A percentile compares a stretch with the other conserved stretches of the same genome.
These are phyloP conservation scores for Nomia melanderi DNA, from an alignment of 1,140 invertebrate species.

Conservation along the genomic window DNA sequence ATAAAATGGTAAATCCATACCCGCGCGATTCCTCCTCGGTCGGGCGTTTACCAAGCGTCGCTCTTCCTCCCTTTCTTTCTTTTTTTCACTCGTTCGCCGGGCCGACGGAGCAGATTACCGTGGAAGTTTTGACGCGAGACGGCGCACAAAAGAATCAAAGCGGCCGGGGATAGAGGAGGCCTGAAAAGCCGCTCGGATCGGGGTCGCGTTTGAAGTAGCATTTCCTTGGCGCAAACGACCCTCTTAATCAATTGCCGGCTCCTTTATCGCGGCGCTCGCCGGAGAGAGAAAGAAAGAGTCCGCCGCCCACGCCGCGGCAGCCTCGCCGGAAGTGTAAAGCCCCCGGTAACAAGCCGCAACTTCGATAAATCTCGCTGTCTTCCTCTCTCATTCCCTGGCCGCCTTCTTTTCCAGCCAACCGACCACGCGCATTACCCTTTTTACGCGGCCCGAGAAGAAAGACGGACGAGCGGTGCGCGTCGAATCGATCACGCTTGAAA, in stretches of 20 bases:
- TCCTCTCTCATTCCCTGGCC: not conserved
- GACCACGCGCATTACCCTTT: conserved; percentile 33
- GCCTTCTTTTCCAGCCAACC: conserved; percentile 41
- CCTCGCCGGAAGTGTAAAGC: conserved; percentile 62
- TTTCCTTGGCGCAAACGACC: conserved; percentile 76
- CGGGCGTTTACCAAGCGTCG: not conserved
- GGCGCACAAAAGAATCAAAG: conserved; percentile 43
- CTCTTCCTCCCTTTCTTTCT: no score
- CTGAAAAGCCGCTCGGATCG: conserved; percentile 54
- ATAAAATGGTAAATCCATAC: conserved; percentile 27
- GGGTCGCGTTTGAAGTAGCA: conserved; percentile 71
- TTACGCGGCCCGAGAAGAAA: conserved; percentile 23
- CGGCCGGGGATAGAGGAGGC: conserved; percentile 41
- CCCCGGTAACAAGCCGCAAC: conserved; percentile 65
- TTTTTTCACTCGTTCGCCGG: no score
- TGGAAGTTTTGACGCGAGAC: conserved; percentile 45
- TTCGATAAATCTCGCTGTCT: conserved; percentile 69
- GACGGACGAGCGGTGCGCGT: conserved; percentile 33
- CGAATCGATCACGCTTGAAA: conserved; percentile 30
- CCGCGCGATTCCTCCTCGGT: not conserved
- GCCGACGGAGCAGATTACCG: conserved; percentile 27
- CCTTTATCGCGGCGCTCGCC: conserved; percentile 68
- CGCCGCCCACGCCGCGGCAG: conserved; percentile 54
- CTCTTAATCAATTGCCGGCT: conserved; percentile 79
- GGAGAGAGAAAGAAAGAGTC: not conserved